Evolutionary conservation across 1,140 invertebrate genomes (phyloP).

Genomic region (Globodera ellingtonae): DNA sequence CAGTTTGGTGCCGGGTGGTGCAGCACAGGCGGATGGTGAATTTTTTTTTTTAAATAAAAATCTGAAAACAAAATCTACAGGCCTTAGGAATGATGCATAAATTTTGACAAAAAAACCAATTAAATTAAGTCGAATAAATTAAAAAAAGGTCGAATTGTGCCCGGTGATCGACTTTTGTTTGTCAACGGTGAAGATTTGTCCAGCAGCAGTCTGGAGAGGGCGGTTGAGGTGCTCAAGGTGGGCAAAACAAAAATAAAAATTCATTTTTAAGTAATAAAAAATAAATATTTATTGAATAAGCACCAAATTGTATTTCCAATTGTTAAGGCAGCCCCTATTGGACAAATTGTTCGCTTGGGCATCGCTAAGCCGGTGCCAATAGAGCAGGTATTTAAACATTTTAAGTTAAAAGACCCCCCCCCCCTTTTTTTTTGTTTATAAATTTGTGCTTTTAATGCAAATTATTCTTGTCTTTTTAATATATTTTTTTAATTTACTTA

Average conservation of each 20-base stretch:
- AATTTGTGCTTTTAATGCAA: constrained; percentile 2
- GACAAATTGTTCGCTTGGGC: constrained; percentile 83
- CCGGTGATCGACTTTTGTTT: constrained; percentile 91
- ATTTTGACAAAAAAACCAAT: background rate
- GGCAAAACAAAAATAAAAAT: background rate
- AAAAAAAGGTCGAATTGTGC: constrained; percentile 76
- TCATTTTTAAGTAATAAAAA: background rate
- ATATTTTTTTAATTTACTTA: background rate
- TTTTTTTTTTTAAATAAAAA: constrained; percentile 77
- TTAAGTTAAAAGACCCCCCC: background rate
- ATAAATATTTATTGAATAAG: background rate
- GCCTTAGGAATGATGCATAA: background rate
- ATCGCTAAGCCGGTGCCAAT: constrained; percentile 83
- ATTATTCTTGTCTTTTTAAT: background rate
- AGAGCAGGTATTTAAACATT: background rate
- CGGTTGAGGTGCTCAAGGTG: constrained; percentile 86
- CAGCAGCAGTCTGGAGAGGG: constrained; percentile 91
- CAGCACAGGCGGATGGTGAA: constrained; percentile 89
- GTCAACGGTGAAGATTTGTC: constrained; percentile 92
- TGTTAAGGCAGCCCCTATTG: constrained; percentile 75
- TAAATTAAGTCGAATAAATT: background rate
- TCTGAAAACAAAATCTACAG: background rate
- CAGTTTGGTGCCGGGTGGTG: constrained; percentile 93
- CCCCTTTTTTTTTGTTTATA: background rate
- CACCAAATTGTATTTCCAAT: background rate